phyloP scores from a whole-genome alignment of 1,140 invertebrate species.

The Drosophila arizonae region DNA sequence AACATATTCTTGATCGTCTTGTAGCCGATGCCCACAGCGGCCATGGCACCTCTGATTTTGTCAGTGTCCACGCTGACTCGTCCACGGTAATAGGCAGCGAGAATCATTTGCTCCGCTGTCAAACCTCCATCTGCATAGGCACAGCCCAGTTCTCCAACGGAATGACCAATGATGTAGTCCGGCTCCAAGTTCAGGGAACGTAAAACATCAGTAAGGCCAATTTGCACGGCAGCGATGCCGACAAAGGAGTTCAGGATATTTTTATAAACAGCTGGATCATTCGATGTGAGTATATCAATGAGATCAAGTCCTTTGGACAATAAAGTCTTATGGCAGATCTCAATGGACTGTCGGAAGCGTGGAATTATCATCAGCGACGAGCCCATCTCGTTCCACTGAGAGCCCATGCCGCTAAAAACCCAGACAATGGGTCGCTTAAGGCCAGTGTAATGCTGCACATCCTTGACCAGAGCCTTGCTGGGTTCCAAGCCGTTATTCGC shows the following conservation, averaged over 20 bases:
- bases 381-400: slow-evolving; percentile 94
- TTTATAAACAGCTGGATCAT: slow-evolving; percentile 89
- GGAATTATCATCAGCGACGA: slow-evolving; percentile 86
- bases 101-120: slow-evolving; percentile 91
- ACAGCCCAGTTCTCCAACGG: slow-evolving; percentile 94
- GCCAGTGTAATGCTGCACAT: slow-evolving; percentile 85
- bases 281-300: slow-evolving; percentile 89
- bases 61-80: slow-evolving; percentile 91
- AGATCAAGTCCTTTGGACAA: slow-evolving; percentile 90
- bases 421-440: slow-evolving; percentile 90
- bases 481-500: slow-evolving; percentile 83
- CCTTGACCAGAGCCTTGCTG: slow-evolving; percentile 80
- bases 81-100: slow-evolving; percentile 93
- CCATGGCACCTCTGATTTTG: slow-evolving; percentile 92
- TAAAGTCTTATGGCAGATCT: slow-evolving; percentile 88
- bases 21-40: slow-evolving; percentile 89
- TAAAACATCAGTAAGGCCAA: slow-evolving; percentile 92
- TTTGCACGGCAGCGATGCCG: slow-evolving; percentile 94
- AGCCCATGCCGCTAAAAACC: slow-evolving; percentile 96
- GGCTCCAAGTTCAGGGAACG: slow-evolving; percentile 88
- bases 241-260: slow-evolving; percentile 95
- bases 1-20: slow-evolving; percentile 85
- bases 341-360: slow-evolving; percentile 88
- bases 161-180: slow-evolving; percentile 94
- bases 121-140: slow-evolving; percentile 94